A percentile compares a stretch with the other conserved stretches of the same genome.
phyloP scores from a whole-genome alignment of 2,888 invertebrate genomes.

The Trissolcus brochymenae region DNA sequence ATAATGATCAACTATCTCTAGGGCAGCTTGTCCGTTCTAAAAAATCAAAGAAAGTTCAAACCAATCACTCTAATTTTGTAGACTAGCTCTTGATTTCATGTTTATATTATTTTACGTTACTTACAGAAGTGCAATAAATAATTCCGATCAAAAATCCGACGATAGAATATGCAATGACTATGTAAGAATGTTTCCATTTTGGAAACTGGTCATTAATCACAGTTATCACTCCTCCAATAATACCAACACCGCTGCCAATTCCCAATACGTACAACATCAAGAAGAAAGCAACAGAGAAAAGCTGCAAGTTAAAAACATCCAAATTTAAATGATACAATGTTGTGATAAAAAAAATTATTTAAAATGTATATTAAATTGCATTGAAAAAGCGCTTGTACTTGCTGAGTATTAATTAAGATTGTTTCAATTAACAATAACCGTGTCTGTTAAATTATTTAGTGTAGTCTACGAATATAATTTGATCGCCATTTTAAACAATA shows the following conservation, averaged over 20 bases:
- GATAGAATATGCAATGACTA: conserved; percentile 71
- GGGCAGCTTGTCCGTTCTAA: conserved; percentile 76
- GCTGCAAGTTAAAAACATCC: conserved; percentile 63
- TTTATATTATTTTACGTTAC: conserved; percentile 1
- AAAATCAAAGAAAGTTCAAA: neutral
- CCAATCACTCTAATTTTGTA: no score
- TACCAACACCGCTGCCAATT: conserved; percentile 77
- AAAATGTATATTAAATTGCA: no score
- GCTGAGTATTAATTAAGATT: no score
- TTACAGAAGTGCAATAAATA: conserved; percentile 77
- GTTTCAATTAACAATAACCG: no score
- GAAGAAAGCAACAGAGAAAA: conserved; percentile 78
- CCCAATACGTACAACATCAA: conserved; percentile 78
- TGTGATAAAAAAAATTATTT: no score
- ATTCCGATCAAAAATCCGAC: conserved; percentile 75
- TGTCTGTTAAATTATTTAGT: no score
- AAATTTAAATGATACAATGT: neutral
- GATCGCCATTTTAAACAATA: no score
- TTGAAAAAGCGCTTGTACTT: no score
- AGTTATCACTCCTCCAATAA: conserved; percentile 75
- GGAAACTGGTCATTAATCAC: conserved; percentile 77
- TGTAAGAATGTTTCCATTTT: conserved; percentile 70
- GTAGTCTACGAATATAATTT: no score
- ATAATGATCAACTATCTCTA: conserved; percentile 75
- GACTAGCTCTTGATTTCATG: no score